Conservation (phyloP, 2,113 vertebrate species). For the Proterorhinus semilunaris region DNA sequence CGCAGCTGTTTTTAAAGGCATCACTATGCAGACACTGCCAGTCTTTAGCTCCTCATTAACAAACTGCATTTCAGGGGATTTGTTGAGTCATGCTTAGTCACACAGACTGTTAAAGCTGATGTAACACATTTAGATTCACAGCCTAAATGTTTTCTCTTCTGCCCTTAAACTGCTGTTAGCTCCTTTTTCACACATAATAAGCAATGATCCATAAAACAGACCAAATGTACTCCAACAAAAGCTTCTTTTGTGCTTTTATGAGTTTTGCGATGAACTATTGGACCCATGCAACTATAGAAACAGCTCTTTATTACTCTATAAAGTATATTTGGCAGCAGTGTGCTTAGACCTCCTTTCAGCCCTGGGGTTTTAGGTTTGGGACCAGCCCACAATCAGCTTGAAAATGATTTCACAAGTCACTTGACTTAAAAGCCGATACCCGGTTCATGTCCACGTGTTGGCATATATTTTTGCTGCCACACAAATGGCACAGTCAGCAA, state of each 20-base stretch:
- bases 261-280: constrained; percentile 16
- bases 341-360: neutral
- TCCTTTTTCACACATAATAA: neutral
- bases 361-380: too few species aligned
- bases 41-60: constrained; percentile 38
- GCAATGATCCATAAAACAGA: too few species aligned
- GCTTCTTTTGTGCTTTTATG: neutral
- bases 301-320: constrained; percentile 26
- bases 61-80: constrained; percentile 19
- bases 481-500: too few species aligned
- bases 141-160: constrained; percentile 1
- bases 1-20: constrained; percentile 33
- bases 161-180: neutral
- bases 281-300: constrained; percentile 44
- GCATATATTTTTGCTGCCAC: too few species aligned
- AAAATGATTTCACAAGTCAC: too few species aligned
- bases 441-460: too few species aligned
- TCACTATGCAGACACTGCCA: constrained; percentile 10
- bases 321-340: neutral
- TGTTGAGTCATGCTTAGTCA: constrained; percentile 52
- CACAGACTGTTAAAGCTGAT: constrained; percentile 36
- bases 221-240: neutral
- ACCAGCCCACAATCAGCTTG: too few species aligned
- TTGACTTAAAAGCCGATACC: too few species aligned
- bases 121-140: constrained; percentile 27